Conservation (phyloP, 2,797 vertebrate species). For the Potorous gilbertii region DNA sequence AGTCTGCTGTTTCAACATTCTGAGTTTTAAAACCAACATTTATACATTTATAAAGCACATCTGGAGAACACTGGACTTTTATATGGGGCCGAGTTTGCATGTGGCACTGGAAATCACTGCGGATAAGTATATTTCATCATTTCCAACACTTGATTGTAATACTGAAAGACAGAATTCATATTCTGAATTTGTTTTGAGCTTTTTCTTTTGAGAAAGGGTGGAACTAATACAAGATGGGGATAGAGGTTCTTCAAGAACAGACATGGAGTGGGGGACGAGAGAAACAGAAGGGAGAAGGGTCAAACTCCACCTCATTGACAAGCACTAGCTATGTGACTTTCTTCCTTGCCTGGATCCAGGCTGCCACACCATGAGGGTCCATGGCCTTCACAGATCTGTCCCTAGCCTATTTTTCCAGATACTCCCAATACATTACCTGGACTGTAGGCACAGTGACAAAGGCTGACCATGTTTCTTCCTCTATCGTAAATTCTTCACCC, state of each 20-base stretch:
- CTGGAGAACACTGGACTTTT: slow-evolving; percentile 19
- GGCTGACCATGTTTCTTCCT: background rate
- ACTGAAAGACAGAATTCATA: background rate
- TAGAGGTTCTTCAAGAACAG: background rate
- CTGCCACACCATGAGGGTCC: background rate
- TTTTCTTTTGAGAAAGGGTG: background rate
- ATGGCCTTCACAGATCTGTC: background rate
- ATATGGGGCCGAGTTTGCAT: background rate
- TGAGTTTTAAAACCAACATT: slow-evolving; percentile 28
- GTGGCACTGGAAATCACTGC: background rate
- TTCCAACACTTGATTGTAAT: background rate
- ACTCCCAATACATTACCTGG: background rate
- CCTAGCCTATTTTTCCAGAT: background rate
- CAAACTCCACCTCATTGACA: background rate
- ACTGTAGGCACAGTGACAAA: background rate
- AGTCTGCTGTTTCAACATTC: background rate
- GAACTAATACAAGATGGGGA: background rate
- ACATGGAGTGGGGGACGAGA: background rate
- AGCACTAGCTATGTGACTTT: background rate
- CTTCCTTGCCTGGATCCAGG: background rate
- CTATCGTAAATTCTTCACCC: background rate
- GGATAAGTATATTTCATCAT: background rate
- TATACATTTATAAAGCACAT: background rate
- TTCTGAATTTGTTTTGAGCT: background rate
- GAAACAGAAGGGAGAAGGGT: background rate